A percentile compares a stretch with the other conserved stretches of the same genome.
phyloP scores from a whole-genome alignment of 2,113 vertebrate genomes.

The Dasyurus viverrinus region DNA sequence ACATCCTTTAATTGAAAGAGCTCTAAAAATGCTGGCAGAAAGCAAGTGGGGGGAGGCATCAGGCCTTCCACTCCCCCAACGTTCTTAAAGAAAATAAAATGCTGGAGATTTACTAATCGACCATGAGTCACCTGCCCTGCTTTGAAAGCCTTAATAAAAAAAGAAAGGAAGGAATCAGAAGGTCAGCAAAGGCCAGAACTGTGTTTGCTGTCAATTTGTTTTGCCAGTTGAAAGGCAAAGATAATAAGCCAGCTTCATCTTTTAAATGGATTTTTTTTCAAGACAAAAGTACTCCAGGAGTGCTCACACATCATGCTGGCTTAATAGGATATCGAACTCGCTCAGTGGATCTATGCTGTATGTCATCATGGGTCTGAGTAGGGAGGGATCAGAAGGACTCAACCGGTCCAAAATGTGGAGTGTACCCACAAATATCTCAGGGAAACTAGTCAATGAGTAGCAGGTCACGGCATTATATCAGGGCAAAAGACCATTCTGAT shows the following conservation, averaged over 20 bases:
- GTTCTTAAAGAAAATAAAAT: slow-evolving; percentile 4
- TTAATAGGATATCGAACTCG: background rate
- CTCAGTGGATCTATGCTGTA: background rate
- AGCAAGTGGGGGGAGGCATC: slow-evolving; percentile 5
- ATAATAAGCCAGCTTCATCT: background rate
- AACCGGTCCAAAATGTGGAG: slow-evolving; percentile 25
- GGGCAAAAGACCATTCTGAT: background rate
- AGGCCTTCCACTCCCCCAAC: background rate
- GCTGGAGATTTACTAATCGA: slow-evolving; percentile 19
- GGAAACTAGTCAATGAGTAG: slow-evolving; percentile 11
- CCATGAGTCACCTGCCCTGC: background rate
- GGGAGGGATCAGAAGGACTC: slow-evolving; percentile 35
- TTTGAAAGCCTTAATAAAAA: slow-evolving; percentile 6
- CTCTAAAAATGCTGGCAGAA: background rate
- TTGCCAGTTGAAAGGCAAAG: slow-evolving; percentile 11
- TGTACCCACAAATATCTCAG: background rate
- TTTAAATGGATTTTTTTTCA: background rate
- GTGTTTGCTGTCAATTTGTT: slow-evolving; percentile 2
- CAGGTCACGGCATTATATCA: slow-evolving; percentile 31
- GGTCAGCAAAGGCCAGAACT: slow-evolving; percentile 18
- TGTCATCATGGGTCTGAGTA: background rate
- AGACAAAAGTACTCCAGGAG: background rate
- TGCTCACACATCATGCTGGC: background rate
- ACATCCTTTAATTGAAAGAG: slow-evolving; percentile 19
- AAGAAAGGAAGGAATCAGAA: background rate